phyloP scores from a whole-genome alignment of 1,140 invertebrate genomes.

The Anastrepha obliqua region DNA sequence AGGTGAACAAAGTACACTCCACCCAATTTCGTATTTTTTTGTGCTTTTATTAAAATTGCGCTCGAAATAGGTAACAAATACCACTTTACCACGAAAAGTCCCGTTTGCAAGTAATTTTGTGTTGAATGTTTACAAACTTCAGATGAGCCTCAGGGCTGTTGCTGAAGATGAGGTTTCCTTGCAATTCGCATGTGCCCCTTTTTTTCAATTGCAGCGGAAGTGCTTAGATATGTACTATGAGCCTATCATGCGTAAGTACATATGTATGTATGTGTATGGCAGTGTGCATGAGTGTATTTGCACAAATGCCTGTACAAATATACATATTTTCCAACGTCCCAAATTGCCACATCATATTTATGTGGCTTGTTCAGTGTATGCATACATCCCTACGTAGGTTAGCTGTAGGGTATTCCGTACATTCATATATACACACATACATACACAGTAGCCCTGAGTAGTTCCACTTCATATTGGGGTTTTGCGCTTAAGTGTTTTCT shows the following conservation, averaged over 20 bases:
- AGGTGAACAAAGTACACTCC: constrained; percentile 28
- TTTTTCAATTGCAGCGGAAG: constrained; percentile 45
- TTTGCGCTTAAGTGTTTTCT: constrained; percentile 52
- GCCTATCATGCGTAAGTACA: neutral
- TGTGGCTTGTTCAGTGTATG: neutral
- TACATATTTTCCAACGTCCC: neutral
- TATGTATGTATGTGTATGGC: neutral
- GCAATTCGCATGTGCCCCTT: neutral
- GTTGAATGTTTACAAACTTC: constrained; percentile 38
- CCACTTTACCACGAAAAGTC: constrained; percentile 28
- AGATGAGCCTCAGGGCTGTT: constrained; percentile 13
- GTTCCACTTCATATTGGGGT: constrained; percentile 50
- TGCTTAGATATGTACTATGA: neutral
- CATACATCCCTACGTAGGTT: neutral
- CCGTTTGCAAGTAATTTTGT: constrained; percentile 21
- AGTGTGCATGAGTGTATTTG: neutral
- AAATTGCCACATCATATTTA: constrained; percentile 34
- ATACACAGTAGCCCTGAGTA: neutral
- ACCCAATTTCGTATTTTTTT: constrained; percentile 22
- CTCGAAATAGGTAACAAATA: neutral
- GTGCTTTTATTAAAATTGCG: neutral
- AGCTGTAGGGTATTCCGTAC: too few species aligned
- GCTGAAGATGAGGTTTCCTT: constrained; percentile 42
- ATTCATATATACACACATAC: neutral
- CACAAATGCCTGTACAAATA: neutral